Percentiles rank a stretch among this genome's conserved stretches.
These are phyloP conservation scores for Pogonomyrmex californicus DNA, from an alignment of 1,140 invertebrate genomes.

Conservation along the genomic window DNA sequence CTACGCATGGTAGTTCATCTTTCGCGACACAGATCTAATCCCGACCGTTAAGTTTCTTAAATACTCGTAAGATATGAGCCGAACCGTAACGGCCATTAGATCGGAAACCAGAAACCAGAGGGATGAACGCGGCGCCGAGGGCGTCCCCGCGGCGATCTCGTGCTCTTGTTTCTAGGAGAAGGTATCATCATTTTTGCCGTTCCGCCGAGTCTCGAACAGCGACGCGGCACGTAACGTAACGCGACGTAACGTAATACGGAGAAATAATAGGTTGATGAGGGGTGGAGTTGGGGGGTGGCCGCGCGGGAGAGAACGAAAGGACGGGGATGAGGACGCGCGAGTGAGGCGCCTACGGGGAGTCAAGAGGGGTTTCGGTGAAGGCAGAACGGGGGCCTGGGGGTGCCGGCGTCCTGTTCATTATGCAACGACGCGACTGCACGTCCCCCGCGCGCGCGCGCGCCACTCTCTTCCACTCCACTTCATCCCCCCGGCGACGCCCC, in stretches of 20 bases:
- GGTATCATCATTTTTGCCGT: constrained; percentile 75
- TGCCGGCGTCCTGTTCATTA: constrained; percentile 83
- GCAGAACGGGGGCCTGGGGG: constrained; percentile 62
- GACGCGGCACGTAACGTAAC: constrained; percentile 80
- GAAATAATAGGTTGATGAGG: constrained; percentile 83
- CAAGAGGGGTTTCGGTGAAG: constrained; percentile 65
- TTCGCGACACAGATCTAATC: background rate
- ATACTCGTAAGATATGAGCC: background rate
- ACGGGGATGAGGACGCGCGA: constrained; percentile 51
- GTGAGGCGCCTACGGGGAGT: constrained; percentile 65
- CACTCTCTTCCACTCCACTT: constrained; percentile 59
- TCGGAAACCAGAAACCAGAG: constrained; percentile 34
- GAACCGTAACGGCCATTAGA: background rate
- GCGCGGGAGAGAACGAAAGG: constrained; percentile 56
- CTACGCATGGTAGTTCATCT: background rate
- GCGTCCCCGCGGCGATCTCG: constrained; percentile 51
- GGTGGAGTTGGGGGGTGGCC: constrained; percentile 67
- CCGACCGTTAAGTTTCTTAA: background rate
- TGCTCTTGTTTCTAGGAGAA: constrained; percentile 61
- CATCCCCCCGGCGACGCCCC: constrained; percentile 58
- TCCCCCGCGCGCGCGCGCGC: constrained; percentile 57
- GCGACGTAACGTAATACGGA: constrained; percentile 83
- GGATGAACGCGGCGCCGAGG: constrained; percentile 35
- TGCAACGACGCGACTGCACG: constrained; percentile 81
- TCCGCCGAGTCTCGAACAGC: constrained; percentile 73